Evolutionary conservation across 1,140 invertebrate species (phyloP).

Genomic region (Mylabris phalerata): DNA sequence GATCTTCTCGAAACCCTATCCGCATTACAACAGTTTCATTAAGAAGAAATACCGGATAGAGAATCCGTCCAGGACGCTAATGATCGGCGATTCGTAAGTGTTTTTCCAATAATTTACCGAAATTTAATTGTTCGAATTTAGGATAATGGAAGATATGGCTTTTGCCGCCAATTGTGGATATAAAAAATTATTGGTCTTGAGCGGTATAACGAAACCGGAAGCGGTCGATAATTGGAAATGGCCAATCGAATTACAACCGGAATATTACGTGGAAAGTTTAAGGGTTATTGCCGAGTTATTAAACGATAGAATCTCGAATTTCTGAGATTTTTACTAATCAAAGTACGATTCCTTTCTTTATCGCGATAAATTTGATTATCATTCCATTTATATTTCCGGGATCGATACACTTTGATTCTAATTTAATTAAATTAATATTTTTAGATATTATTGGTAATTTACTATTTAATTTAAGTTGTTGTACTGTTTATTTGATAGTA

Average conservation of each 20-base stretch:
- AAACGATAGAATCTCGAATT: too few relatives aligned
- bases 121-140: constrained; percentile 14
- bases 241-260: constrained; percentile 20
- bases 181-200: constrained; percentile 34
- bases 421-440: too few relatives aligned
- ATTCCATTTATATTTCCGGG: too few relatives aligned
- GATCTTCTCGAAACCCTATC: constrained; percentile 28
- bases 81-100: constrained; percentile 35
- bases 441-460: too few relatives aligned
- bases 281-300: constrained; percentile 7
- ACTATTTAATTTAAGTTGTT: too few relatives aligned
- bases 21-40: constrained; percentile 23
- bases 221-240: constrained; percentile 27
- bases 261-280: constrained; percentile 34
- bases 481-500: too few relatives aligned
- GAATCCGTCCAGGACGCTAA: constrained; percentile 18
- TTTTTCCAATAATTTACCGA: neutral
- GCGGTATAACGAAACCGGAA: constrained; percentile 27
- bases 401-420: too few relatives aligned
- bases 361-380: too few relatives aligned
- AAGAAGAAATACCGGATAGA: constrained; percentile 18
- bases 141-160: constrained; percentile 31
- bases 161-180: constrained; percentile 30
- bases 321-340: too few relatives aligned
- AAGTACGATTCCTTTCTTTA: too few relatives aligned